These are phyloP conservation scores for Bombus picipes DNA, from an alignment of 1,140 invertebrate genomes.

Conservation along the genomic window DNA sequence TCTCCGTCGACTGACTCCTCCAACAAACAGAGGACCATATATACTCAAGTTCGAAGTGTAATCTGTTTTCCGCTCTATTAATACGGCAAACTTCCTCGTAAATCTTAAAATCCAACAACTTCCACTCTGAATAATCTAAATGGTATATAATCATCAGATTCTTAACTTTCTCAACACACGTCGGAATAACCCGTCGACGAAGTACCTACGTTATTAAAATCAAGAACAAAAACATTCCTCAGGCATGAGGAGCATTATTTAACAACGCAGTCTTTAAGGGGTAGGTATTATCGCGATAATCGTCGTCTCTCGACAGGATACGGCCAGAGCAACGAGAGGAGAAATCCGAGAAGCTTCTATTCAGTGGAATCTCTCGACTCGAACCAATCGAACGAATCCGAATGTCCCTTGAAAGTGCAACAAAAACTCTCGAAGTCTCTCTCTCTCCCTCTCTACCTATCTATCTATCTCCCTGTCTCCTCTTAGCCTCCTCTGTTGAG, in stretches of 20 bases:
- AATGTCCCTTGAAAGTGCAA: constrained; percentile 6
- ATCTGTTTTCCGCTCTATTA: no score
- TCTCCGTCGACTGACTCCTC: no score
- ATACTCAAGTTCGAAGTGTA: no score
- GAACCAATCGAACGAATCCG: constrained; percentile 5
- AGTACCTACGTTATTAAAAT: neutral
- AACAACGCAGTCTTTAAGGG: neutral
- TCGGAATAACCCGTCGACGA: neutral
- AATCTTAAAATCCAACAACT: no score
- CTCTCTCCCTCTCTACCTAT: neutral
- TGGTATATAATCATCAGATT: no score
- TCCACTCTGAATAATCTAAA: no score
- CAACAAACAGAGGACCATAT: no score
- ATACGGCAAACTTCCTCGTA: no score
- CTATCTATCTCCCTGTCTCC: neutral
- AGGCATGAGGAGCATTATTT: neutral
- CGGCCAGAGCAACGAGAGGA: neutral
- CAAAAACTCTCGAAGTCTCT: constrained; percentile 23
- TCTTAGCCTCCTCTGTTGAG: neutral
- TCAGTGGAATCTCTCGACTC: neutral
- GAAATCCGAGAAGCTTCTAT: constrained; percentile 9
- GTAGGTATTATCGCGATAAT: neutral
- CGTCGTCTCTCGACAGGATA: neutral
- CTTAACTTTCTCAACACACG: neutral
- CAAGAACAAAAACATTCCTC: neutral